Conservation (phyloP, 2,888 invertebrate genomes). For the Thymelicus acteon region DNA sequence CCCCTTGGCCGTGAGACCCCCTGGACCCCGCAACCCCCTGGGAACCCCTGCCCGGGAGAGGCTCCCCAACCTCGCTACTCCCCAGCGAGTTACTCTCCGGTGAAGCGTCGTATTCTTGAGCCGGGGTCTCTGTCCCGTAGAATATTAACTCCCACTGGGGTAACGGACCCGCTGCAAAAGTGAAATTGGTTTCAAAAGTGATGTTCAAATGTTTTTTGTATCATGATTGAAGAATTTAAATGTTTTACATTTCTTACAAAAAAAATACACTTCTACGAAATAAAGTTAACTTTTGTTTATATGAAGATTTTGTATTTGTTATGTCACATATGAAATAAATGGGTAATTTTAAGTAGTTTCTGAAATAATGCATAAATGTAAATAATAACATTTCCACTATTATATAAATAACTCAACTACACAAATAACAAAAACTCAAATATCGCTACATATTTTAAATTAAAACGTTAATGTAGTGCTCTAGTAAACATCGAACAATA, state of each 20-base stretch:
- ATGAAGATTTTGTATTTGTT: no score
- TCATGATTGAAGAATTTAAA: no score
- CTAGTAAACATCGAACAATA: conserved; percentile 23
- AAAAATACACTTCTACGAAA: no score
- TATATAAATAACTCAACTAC: conserved; percentile 9
- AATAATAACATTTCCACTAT: background rate
- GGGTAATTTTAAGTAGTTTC: background rate
- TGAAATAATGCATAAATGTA: background rate
- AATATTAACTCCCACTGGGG: conserved; percentile 93
- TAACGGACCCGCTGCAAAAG: conserved; percentile 77
- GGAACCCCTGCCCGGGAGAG: background rate
- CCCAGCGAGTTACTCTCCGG: conserved; percentile 77
- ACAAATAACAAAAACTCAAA: conserved; percentile 20
- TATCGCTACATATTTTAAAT: conserved; percentile 9
- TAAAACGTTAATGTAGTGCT: conserved; percentile 24
- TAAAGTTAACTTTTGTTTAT: no score
- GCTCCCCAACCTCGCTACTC: conserved; percentile 26
- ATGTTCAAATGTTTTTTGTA: background rate
- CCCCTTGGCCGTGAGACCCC: conserved; percentile 17
- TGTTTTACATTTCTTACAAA: no score
- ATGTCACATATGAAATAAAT: no score
- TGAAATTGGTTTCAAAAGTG: background rate
- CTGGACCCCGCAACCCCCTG: background rate
- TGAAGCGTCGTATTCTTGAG: conserved; percentile 88
- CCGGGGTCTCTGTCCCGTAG: conserved; percentile 90